Base-by-base conservation (phyloP, 2,888 invertebrate species). In the Cheilosia soror region DNA sequence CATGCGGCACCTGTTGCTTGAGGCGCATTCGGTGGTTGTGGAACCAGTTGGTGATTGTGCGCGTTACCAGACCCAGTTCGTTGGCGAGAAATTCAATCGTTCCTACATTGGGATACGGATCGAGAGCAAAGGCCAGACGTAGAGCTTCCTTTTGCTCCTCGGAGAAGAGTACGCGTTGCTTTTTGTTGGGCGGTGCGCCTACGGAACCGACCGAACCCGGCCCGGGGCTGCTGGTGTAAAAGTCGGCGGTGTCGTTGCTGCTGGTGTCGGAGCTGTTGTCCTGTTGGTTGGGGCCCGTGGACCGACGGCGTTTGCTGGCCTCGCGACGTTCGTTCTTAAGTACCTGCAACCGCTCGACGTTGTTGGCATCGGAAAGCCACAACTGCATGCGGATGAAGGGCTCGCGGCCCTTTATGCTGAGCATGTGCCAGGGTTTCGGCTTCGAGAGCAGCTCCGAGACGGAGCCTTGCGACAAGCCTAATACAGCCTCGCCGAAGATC, bases 31-130 rank as follows among this genome's bases (percentile, higher is more conserved):
- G 95, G 92, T 99, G 99, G 92, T 99, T 99, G 94, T 99, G 99
- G 94, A 99, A 99, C 99, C 99, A 99, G 93, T 99, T 99, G 83
- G 98, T 98, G 89, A 99, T 99, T 71, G 99, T 99, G 88, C 99
- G 94, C 65, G 98, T 96, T 5, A 98, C 97, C 49, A 99, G 94
- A 7, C 96, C 96, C 73, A 99, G 93, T 92, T 98, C 98, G 37
- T 95, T 95, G 37, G 99, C 98, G 78, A 99, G 94, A 90, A 98
- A 98, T 91, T 99, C 99, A 88, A 99, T 98, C 77, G 98, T 98
- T 29, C 97, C 96, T 90, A 98, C 97, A 92, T 98, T 98, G 0
- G 99, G 99, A 92, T 99, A 99, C 0, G 99, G 98, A 91, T 99
- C 99, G 65, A 98, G 93, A 0, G 97, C 96, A 91, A 99, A 99